A percentile compares a stretch with the other conserved stretches of the same genome.
Conservation (phyloP, 2,888 invertebrate species). For the Caenorhabditis virilis region DNA sequence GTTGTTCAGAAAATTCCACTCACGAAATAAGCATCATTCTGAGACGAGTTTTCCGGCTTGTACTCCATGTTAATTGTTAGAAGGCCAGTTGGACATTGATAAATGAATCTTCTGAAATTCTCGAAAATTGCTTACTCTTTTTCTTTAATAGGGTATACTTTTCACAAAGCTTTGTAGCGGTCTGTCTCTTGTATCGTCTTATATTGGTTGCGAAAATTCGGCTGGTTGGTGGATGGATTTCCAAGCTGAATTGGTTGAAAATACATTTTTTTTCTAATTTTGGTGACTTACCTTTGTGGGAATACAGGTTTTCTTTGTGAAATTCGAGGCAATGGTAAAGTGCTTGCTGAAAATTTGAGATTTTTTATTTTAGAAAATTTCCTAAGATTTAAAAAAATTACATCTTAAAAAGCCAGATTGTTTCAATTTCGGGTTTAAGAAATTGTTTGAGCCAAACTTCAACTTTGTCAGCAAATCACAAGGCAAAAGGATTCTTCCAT, state of each 20-base stretch:
- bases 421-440: conserved; percentile 37
- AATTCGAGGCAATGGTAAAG: conserved; percentile 35
- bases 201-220: conserved; percentile 7
- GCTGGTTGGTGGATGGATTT: conserved; percentile 36
- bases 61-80: conserved; percentile 63
- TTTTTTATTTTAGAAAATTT: no score
- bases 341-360: conserved; percentile 21
- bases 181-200: conserved; percentile 30
- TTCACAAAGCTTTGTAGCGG: conserved; percentile 32
- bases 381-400: no score
- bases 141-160: conserved; percentile 9
- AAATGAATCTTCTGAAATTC: conserved; percentile 61
- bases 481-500: conserved; percentile 59
- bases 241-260: conserved; percentile 11
- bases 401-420: conserved; percentile 34
- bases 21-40: conserved; percentile 36
- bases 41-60: conserved; percentile 30
- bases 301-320: conserved; percentile 26
- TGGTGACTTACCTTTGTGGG: conserved; percentile 8
- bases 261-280: not conserved
- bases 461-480: conserved; percentile 61
- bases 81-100: conserved; percentile 64
- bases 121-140: not conserved
- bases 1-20: not conserved
- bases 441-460: conserved; percentile 58